Conservation (phyloP, 2,888 invertebrate genomes). For the Drosophila macrothrix region DNA sequence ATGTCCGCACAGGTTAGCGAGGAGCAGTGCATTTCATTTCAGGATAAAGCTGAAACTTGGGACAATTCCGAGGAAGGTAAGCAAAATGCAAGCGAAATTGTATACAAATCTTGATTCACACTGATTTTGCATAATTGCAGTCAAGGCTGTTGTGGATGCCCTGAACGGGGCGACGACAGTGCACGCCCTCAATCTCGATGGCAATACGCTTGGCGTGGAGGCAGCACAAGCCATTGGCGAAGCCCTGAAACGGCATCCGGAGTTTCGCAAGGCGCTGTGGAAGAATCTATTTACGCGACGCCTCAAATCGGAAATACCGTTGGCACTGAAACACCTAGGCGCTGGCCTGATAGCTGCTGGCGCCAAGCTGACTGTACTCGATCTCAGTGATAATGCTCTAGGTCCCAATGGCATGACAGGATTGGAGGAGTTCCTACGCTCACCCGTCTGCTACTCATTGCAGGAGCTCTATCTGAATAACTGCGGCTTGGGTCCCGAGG, state of each 20-base stretch:
- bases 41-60: slow-evolving; percentile 92
- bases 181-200: slow-evolving; percentile 92
- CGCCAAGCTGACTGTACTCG: slow-evolving; percentile 92
- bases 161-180: slow-evolving; percentile 90
- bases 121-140: slow-evolving; percentile 84
- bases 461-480: slow-evolving; percentile 94
- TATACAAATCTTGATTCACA: background rate
- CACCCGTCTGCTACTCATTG: slow-evolving; percentile 93
- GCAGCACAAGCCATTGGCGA: slow-evolving; percentile 94
- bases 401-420: slow-evolving; percentile 98
- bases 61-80: slow-evolving; percentile 92
- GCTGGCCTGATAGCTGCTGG: slow-evolving; percentile 92
- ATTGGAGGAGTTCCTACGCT: slow-evolving; percentile 92
- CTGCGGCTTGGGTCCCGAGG: slow-evolving; percentile 96
- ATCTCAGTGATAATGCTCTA: slow-evolving; percentile 98
- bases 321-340: slow-evolving; percentile 92
- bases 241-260: slow-evolving; percentile 91
- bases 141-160: slow-evolving; percentile 90
- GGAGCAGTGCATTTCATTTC: slow-evolving; percentile 91
- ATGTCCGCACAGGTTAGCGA: slow-evolving; percentile 59
- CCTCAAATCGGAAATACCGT: slow-evolving; percentile 97
- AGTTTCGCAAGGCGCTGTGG: slow-evolving; percentile 94
- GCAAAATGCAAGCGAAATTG: background rate
- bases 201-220: slow-evolving; percentile 96
- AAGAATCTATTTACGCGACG: slow-evolving; percentile 99